Base-by-base conservation (phyloP, 2,888 invertebrate genomes). In the Ferrisia virgata region DNA sequence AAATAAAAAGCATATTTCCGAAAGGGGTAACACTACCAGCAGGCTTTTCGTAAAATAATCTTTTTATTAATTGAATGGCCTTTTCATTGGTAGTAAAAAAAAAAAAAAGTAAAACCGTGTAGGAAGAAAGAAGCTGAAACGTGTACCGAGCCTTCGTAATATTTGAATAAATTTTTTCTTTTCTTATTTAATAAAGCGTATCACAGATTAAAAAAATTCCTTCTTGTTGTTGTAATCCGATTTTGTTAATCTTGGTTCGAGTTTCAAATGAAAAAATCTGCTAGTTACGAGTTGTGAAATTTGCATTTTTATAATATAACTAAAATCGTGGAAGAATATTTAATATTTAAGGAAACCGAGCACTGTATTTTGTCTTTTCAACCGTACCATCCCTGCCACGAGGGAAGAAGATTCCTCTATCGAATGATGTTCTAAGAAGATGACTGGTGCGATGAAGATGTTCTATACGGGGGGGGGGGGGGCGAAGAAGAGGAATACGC, bases 271-370 rank as follows among this genome's bases (percentile, higher is more conserved):
- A 72, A 72, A n/a, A n/a, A 72, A 72, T 72, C 72, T 18, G 64
- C 64, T n/a, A n/a, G 28, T n/a, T 69, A 11, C 15, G 18, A 9
- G 72, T 72, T n/a, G 33, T 2, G 2, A 33, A 72, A 72, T 72
- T 72, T 72, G 72, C 72, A 72, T 72, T 72, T 72, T 72, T 72
- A 72, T 33, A 72, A 33, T 72, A 72, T 72, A 72, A 72, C 72
- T 33, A 33, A 72, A 64, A 33, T 33, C 33, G 15, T 25, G 25
- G 31, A 33, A n/a, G 33, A 72, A 72, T 72, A 72, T 72, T 72
- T 72, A 72, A 72, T 72, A 72, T 47, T 33, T n/a, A n/a, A n/a
- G n/a, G 33, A 72, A 72, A 33, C 22, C 58, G 58, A 58, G 58
- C 18, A 47, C 25, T 58, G 25, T 43, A 43, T 58, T 58, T 58